phyloP scores from a whole-genome alignment of 2,113 vertebrate genomes.

The Semnornis frantzii region DNA sequence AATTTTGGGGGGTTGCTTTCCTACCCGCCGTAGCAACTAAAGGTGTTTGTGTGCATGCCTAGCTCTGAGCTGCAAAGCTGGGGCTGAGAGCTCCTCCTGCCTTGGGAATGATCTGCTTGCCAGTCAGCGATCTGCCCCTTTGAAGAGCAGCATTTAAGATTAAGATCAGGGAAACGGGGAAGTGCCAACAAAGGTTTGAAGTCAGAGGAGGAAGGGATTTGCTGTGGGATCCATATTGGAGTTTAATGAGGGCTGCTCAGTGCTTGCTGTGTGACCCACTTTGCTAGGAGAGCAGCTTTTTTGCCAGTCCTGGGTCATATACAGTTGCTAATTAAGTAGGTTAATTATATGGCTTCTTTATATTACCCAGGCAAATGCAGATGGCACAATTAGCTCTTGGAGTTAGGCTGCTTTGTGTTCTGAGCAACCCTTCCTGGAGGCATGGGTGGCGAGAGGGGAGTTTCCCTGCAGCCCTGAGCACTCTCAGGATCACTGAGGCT shows the following conservation, averaged over 20 bases:
- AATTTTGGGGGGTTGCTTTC: conserved; percentile 34
- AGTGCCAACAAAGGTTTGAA: background rate
- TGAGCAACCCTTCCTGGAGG: background rate
- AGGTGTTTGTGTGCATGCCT: rapidly evolving
- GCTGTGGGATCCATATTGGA: background rate
- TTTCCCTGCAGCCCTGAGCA: background rate
- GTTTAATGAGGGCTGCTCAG: conserved; percentile 49
- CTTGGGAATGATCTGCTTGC: background rate
- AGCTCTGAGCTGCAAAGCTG: background rate
- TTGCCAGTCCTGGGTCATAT: conserved; percentile 44
- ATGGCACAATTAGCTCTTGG: conserved; percentile 24
- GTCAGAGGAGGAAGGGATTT: background rate
- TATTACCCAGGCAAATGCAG: background rate
- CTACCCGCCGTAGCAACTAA: background rate
- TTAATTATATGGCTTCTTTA: conserved; percentile 58
- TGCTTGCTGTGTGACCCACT: conserved; percentile 34
- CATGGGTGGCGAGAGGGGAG: background rate
- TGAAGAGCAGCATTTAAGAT: conserved; percentile 9
- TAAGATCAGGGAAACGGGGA: background rate
- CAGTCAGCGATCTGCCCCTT: background rate
- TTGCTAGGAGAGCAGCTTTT: background rate
- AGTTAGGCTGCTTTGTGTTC: background rate
- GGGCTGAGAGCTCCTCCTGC: background rate
- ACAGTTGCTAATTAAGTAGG: conserved; percentile 52
- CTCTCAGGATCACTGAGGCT: too few species aligned